A percentile compares a stretch with the other conserved stretches of the same genome.
Evolutionary conservation across 2,113 vertebrate genomes (phyloP).

Genomic region (Etia nguti): DNA sequence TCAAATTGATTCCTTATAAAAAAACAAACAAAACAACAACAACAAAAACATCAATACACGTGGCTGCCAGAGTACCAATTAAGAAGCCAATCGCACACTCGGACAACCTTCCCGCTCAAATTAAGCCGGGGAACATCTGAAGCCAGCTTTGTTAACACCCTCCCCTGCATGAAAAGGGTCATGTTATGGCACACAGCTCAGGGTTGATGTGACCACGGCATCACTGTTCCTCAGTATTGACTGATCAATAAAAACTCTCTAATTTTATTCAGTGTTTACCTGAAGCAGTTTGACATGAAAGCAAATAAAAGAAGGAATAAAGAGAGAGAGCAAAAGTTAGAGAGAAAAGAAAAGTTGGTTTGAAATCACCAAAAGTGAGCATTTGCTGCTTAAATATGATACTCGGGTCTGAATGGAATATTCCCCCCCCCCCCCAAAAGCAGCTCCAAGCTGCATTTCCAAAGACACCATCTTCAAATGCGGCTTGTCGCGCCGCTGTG

Average conservation of each 20-base stretch:
- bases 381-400: constrained; percentile 43
- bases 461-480: constrained; percentile 1
- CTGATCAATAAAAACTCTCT: constrained; percentile 28
- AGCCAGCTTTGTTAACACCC: constrained; percentile 20
- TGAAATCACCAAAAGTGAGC: constrained; percentile 47
- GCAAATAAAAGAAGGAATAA: background rate
- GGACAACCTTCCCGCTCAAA: background rate
- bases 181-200: constrained; percentile 52
- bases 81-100: constrained; percentile 19
- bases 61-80: constrained; percentile 3
- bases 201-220: constrained; percentile 24
- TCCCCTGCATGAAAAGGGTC: constrained; percentile 27
- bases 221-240: constrained; percentile 34
- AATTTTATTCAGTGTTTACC: constrained; percentile 67
- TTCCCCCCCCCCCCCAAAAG: background rate
- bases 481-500: background rate
- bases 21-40: rapidly evolving
- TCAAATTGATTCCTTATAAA: constrained; percentile 1
- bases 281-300: constrained; percentile 67
- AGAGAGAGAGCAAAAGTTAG: background rate
- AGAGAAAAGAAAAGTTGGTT: constrained; percentile 4
- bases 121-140: constrained; percentile 23
- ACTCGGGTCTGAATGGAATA: constrained; percentile 21
- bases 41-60: background rate
- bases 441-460: constrained; percentile 14